These are phyloP conservation scores for Tangara arthus DNA, from an alignment of 2,797 vertebrate species.

Conservation along the genomic window DNA sequence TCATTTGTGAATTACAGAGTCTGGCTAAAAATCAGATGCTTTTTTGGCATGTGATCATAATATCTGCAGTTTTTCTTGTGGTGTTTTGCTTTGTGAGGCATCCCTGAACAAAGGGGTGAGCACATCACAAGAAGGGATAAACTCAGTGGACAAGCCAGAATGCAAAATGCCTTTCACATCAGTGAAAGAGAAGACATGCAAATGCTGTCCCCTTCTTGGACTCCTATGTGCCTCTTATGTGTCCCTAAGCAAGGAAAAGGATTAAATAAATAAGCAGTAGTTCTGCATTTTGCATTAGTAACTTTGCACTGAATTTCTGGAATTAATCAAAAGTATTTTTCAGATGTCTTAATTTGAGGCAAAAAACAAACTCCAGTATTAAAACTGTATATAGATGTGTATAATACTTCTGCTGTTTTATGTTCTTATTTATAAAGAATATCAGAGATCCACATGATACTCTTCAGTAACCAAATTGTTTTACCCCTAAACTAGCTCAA, in stretches of 20 bases:
- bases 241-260: neutral
- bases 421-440: neutral
- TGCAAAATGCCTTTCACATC: neutral
- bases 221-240: neutral
- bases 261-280: neutral
- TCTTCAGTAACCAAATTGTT: neutral
- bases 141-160: neutral
- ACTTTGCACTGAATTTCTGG: neutral
- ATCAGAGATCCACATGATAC: neutral
- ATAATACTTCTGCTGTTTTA: neutral
- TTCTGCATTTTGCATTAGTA: neutral
- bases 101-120: neutral
- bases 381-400: neutral
- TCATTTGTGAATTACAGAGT: neutral
- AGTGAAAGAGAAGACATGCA: neutral
- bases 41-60: neutral
- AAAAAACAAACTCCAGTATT: accelerated
- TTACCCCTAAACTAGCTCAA: neutral
- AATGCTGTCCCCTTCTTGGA: neutral
- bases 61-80: neutral
- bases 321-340: neutral
- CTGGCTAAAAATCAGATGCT: neutral
- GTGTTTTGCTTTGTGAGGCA: neutral
- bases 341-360: neutral
- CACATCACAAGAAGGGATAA: neutral